phyloP scores from a whole-genome alignment of 2,113 vertebrate genomes.

The Coptodon rendalli region DNA sequence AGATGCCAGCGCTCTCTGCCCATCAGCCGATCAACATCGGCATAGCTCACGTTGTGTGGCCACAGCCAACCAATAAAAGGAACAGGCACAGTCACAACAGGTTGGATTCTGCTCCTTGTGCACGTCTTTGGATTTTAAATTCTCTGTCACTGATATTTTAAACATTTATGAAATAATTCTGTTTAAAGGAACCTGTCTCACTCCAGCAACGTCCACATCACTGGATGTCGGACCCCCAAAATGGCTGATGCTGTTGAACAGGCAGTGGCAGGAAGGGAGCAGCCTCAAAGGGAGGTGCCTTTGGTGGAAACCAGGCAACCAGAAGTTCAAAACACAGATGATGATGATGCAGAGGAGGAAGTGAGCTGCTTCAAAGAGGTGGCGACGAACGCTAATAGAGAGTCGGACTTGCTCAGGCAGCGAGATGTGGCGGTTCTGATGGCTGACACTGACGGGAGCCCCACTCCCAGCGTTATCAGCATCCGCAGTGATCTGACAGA shows the following conservation, averaged over 20 bases:
- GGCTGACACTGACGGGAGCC: conserved; percentile 80
- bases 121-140: not conserved
- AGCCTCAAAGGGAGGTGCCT: conserved; percentile 20
- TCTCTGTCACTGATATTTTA: not conserved
- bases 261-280: conserved; percentile 28
- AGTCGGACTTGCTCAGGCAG: conserved; percentile 51
- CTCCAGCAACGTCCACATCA: conserved; percentile 77
- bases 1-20: conserved; percentile 84
- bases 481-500: conserved; percentile 83
- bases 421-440: conserved; percentile 76
- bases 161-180: not conserved
- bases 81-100: conserved; percentile 87
- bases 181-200: conserved; percentile 71
- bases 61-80: conserved; percentile 85
- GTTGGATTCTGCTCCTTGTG: conserved; percentile 48
- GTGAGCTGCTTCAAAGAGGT: conserved; percentile 69
- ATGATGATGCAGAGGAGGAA: conserved; percentile 62
- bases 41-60: conserved; percentile 95
- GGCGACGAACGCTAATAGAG: conserved; percentile 56
- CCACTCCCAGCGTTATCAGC: conserved; percentile 87
- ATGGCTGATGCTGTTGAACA: conserved; percentile 72
- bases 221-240: conserved; percentile 84
- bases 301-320: not conserved
- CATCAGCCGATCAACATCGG: conserved; percentile 93
- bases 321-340: conserved; percentile 62